Conservation (phyloP, 1,140 invertebrate genomes). For the Magallana angulata region DNA sequence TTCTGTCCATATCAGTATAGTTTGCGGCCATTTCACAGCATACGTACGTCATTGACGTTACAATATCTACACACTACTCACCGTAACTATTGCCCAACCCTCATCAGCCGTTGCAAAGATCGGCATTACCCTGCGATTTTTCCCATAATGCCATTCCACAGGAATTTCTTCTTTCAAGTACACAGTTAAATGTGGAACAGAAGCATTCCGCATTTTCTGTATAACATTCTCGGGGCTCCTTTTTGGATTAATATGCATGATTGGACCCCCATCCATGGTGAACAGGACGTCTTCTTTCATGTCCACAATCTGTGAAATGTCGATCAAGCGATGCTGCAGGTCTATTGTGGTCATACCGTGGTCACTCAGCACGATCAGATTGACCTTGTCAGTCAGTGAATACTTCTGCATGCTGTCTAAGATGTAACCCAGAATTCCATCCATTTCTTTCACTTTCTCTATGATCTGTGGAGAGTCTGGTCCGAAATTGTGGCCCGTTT, state of each 20-base stretch:
- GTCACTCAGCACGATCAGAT: slow-evolving; percentile 86
- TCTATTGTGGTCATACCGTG: slow-evolving; percentile 85
- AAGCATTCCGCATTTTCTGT: slow-evolving; percentile 1
- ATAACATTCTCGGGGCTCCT: not conserved
- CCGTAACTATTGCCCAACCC: slow-evolving; percentile 60
- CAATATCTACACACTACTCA: slow-evolving; percentile 19
- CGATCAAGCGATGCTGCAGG: slow-evolving; percentile 76
- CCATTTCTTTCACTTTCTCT: slow-evolving; percentile 63
- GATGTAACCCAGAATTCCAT: slow-evolving; percentile 67
- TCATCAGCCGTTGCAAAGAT: slow-evolving; percentile 63
- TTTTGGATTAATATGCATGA: slow-evolving; percentile 60
- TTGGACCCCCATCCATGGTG: slow-evolving; percentile 55
- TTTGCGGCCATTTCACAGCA: no score
- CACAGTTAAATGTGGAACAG: not conserved
- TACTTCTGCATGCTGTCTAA: slow-evolving; percentile 63
- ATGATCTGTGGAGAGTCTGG: slow-evolving; percentile 68
- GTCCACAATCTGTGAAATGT: slow-evolving; percentile 48
- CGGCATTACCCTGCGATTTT: slow-evolving; percentile 81
- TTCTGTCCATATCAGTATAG: no score
- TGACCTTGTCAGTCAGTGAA: slow-evolving; percentile 81
- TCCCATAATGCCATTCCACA: slow-evolving; percentile 82
- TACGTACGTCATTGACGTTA: no score
- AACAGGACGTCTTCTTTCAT: slow-evolving; percentile 48
- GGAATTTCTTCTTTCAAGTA: slow-evolving; percentile 72
- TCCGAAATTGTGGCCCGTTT: slow-evolving; percentile 79